Conservation (phyloP, 2,888 invertebrate species). For the Tetragnatha montana region DNA sequence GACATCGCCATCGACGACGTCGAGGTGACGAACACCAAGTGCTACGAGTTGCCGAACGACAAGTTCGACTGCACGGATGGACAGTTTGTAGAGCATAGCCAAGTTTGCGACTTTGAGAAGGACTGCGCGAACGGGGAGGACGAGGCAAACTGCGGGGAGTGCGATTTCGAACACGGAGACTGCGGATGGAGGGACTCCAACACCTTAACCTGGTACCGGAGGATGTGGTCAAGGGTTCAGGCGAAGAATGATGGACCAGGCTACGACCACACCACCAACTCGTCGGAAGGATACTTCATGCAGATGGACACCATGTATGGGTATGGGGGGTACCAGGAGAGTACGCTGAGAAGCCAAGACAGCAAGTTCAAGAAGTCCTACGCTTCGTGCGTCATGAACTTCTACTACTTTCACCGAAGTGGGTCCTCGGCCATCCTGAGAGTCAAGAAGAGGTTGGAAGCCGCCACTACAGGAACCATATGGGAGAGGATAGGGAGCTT, state of each 20-base stretch:
- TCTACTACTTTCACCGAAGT: constrained; percentile 36
- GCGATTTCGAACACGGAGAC: constrained; percentile 70
- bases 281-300: constrained; percentile 59
- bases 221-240: constrained; percentile 39
- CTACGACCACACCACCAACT: constrained; percentile 56
- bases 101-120: constrained; percentile 75
- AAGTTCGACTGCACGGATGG: constrained; percentile 67
- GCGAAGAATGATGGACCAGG: constrained; percentile 31
- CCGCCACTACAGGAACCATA: constrained; percentile 21
- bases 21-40: constrained; percentile 48
- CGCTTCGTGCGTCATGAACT: constrained; percentile 63
- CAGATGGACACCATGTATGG: background rate
- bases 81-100: constrained; percentile 28
- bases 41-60: constrained; percentile 56
- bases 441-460: constrained; percentile 57
- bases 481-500: constrained; percentile 44
- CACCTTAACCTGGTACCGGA: background rate
- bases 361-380: constrained; percentile 57
- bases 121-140: constrained; percentile 76
- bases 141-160: constrained; percentile 75
- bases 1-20: constrained; percentile 72
- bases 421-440: constrained; percentile 15
- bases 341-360: constrained; percentile 39
- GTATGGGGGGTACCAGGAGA: constrained; percentile 11
- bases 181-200: constrained; percentile 69